These are phyloP conservation scores for Epizoanthus ramosus DNA, from an alignment of 92 coral and sea anemone species.

Conservation along the genomic window DNA sequence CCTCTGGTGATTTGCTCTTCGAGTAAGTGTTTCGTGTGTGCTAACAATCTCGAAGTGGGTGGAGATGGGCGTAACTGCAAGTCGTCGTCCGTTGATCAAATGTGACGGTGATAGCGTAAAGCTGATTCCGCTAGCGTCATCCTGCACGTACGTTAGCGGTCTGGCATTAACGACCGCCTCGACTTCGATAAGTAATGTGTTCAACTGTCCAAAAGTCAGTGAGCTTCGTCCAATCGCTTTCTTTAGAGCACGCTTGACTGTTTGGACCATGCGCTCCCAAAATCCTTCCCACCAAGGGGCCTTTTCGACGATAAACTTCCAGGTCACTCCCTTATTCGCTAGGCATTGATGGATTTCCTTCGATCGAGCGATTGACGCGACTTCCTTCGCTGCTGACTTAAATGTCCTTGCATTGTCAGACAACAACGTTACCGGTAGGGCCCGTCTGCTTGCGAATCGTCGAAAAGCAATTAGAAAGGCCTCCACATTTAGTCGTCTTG, in stretches of 20 bases:
- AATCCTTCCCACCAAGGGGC: constrained; percentile 79
- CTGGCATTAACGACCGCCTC: constrained; percentile 34
- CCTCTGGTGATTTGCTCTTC: constrained; percentile 36
- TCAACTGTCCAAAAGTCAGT: constrained; percentile 32
- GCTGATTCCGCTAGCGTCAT: constrained; percentile 41
- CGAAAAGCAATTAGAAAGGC: constrained; percentile 53
- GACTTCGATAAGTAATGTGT: constrained; percentile 31
- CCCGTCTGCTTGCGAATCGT: constrained; percentile 48
- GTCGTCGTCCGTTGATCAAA: constrained; percentile 56
- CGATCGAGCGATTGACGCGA: constrained; percentile 20
- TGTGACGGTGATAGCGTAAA: constrained; percentile 63
- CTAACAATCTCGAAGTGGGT: constrained; percentile 60
- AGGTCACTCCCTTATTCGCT: constrained; percentile 46
- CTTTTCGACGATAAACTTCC: constrained; percentile 61
- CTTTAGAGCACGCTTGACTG: constrained; percentile 24
- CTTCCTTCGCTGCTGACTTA: constrained; percentile 29
- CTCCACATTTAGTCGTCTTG: constrained; percentile 31
- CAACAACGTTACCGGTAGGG: constrained; percentile 26
- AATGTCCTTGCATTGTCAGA: constrained; percentile 52
- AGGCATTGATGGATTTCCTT: constrained; percentile 36
- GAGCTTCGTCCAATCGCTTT: constrained; percentile 34
- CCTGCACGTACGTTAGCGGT: constrained; percentile 44
- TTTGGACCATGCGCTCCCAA: constrained; percentile 8
- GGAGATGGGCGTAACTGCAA: constrained; percentile 47
- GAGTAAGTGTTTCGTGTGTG: constrained; percentile 41